Evolutionary conservation across 1,140 invertebrate genomes (phyloP), one percentile per base, ranked within the genome.

Genomic region (Brachionus calyciflorus): DNA sequence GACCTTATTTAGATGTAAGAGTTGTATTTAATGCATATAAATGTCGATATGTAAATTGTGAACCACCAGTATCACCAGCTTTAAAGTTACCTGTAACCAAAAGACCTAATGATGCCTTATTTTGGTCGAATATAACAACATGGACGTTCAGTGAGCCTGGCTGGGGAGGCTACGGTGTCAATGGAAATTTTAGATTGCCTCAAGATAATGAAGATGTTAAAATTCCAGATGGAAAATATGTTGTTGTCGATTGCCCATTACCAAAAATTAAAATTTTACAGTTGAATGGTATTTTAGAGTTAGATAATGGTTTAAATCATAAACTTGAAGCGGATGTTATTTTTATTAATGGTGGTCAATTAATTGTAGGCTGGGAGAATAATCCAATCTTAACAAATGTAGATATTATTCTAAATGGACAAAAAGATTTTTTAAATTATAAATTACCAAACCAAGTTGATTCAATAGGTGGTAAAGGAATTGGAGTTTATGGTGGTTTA

Each of bases 341-440:
- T 53, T 46, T 80, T 48, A 81, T 83, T 12, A 63, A 53, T 37
- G 80, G 81, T 14, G 83, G 83, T 14, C 80, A 82, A 17, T 69
- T 85, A 9, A 79, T 84, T 9, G 78, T 81, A 49, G 84, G 57
- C 30, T 76, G 57, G 53, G 55, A 46, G 7, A 57, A 69, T 1
- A 44, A 76, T 46, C 73, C 60, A 24, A 51, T 78, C 3, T n/a
- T 57, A 19, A 81, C 33, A 41, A 63, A 9, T 79, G 80, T 10
- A 60, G 78, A 37, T 51, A 79, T 19, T 81, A 82, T 46, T 10
- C 44, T 81, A n/a, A 83, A 81, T 69, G 81, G 80, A 24, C 79
- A 82, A 41, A 82, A 81, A 63, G 60, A 33, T 37, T 57, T 24
- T 1, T 17, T 53, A 5, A 51, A 48, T 70, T 46, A 24, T 77